Base-by-base conservation (phyloP, 2,888 invertebrate genomes). In the Stenichneumon culpator region DNA sequence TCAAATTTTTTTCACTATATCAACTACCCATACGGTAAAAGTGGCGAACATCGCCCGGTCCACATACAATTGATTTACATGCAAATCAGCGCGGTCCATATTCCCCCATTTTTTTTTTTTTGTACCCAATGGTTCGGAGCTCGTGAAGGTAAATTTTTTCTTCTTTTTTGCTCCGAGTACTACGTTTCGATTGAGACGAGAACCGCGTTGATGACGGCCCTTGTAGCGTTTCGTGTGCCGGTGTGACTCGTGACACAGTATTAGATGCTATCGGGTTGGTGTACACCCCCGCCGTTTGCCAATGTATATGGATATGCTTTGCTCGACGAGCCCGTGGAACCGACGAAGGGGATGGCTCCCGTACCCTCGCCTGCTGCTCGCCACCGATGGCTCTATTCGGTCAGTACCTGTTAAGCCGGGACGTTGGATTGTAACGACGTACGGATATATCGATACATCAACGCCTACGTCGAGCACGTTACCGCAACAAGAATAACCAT, bases 181-280 rank as follows among this genome's bases (percentile, higher is more conserved):
- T 39, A 68, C 47, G 68, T 78, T 68, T 78, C 11, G 50, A 60
- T 28, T 28, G 47, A 50, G 28, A 50, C 50, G 67, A 57, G 44
- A 44, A 44, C 44, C 44, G 11, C 44, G 44, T 44, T 3, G 44
- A 39, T 5, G 39, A 2, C 9, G 39, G 9, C 39, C 7, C 39
- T 39, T 9, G 39, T 39, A 5, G 4, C 39, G 44, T 44, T 14
- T 44, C 82, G 84, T 79, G 60, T 16, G 60, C 25, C 28, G 25
- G 60, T 32, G 25, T n/a, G 84, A 84, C 82, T 84, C 65, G 78
- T 65, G 70, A 69, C 72, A 70, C 57, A 78, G 25, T 74, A 19
- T 67, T 63, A 73, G 84, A 84, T 84, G 47, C n/a, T 84, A 84
- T 84, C 84, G 78, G 81, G 57, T 14, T 32, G 11, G 74, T 82